Base-by-base conservation (phyloP, 2,888 invertebrate species). In the Troilus luridus region DNA sequence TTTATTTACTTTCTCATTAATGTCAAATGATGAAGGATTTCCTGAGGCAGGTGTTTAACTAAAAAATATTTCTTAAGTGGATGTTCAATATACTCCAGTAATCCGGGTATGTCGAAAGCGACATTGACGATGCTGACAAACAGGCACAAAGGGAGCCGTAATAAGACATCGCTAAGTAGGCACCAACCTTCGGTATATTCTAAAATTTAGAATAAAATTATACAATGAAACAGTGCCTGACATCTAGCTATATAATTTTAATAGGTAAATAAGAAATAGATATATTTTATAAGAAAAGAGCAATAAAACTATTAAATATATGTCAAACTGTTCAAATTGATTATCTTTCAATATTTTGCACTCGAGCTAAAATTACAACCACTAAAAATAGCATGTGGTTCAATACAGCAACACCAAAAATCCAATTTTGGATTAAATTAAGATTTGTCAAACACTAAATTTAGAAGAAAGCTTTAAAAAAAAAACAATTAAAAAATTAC, bases 101-200 rank as follows among this genome's bases (percentile, higher is more conserved):
- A 93, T 14, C 95, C 95, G 0, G 96, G 95, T 19, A 96, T 94
- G 64, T 95, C 93, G 92, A 95, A 95, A 9, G 95, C 94, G 27
- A 96, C 94, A 92, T 96, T 96, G 92, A 96, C 95, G 19, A 97
- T 93, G 93, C 96, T 96, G 17, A 96, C 94, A 92, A 97, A 96
- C n/a, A 97, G 93, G 0, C 95, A 96, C 0, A 97, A 93, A 0
- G 97, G 98, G 93, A 97, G 94, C 0, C 96, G 95, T 9, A 96
- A 94, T 11, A 97, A 94, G 2, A 97, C 94, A 93, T 98, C 97
- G 92, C 96, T 95, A 92, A 97, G 94, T 90, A 96, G 94, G 59
- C 96, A 95, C 97, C 97, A 97, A 17, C 97, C 97, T 12, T 93
- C 77, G 0, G 95, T 94, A 94, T 96, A 96, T 24, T 95, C 95